These are phyloP conservation scores for Loxodonta africana DNA, from an alignment of 2,113 vertebrate species.

Conservation along the genomic window DNA sequence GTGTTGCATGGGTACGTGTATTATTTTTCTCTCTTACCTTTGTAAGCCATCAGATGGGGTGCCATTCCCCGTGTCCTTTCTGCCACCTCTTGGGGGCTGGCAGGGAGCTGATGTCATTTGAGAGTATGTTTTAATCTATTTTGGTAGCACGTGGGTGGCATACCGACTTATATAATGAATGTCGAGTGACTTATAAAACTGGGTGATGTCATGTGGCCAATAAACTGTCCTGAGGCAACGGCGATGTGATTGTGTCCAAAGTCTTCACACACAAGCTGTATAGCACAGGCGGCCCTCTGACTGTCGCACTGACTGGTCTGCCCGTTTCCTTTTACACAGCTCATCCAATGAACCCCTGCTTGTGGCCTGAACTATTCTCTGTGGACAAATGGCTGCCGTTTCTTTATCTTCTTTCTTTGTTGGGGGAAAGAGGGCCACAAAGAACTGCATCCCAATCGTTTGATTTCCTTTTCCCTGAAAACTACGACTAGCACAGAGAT, in stretches of 20 bases:
- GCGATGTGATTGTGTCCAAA: rapidly evolving
- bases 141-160: background rate
- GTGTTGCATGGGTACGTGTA: background rate
- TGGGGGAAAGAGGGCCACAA: background rate
- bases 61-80: background rate
- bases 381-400: rapidly evolving
- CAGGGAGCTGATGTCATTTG: background rate
- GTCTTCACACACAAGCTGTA: rapidly evolving
- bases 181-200: slow-evolving; percentile 19
- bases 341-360: rapidly evolving
- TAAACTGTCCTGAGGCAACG: background rate
- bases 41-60: background rate
- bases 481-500: background rate
- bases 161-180: background rate
- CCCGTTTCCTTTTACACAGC: background rate
- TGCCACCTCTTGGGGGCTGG: background rate
- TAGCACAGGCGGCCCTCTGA: background rate
- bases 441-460: rapidly evolving
- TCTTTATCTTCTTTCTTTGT: background rate
- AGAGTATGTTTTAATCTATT: background rate
- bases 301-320: rapidly evolving
- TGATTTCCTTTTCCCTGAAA: background rate
- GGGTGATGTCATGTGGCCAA: background rate
- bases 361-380: rapidly evolving
- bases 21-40: rapidly evolving